Evolutionary conservation across 1,140 invertebrate genomes (phyloP), one percentile per base, ranked within the genome.

Genomic region (Drosophila biarmipes): DNA sequence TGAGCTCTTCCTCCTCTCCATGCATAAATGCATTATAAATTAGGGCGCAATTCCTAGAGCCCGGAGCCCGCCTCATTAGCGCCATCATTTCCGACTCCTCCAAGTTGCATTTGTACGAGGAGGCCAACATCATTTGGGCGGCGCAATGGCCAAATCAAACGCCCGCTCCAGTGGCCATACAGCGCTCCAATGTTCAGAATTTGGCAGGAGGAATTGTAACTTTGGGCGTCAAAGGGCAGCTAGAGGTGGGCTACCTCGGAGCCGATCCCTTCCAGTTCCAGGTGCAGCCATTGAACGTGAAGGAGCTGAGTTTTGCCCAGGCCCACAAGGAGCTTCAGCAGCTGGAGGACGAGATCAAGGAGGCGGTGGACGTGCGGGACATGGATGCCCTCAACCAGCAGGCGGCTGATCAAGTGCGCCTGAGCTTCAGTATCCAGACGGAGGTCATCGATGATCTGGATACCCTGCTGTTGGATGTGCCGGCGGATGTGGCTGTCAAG

Each of bases 91-190:
- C 93, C 42, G 94, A 95, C 81, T 93, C 94, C n/a, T 92, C 93
- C 48, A 94, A 93, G 56, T 76, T 95, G 51, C 93, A 96, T 69
- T 93, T 97, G 49, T 97, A 96, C 87, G 94, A 96, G 77, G 94
- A 95, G 66, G 94, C 94, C 17, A 94, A 93, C 27, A 92, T 97
- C 19, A 95, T 94, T 80, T 97, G 96, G 96, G 95, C 96, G 6
- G 95, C 96, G 0, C 95, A 96, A 90, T 92, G 80, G 53, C 80
- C 87, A 37, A 92, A 79, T 11, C 71, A 87, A 37, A 31, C 67
- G 7, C 49, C 73, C 0, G 59, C 87, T 12, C 91, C 91, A 0
- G 86, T 92, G 19, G 91, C 91, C 53, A 77, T 92, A 21, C 81
- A 91, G 48, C 81, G 91, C 6, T 89, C 91, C 14, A 92, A 92